A percentile compares a stretch with the other conserved stretches of the same genome.
These are phyloP conservation scores for Archaeoteleia sp. DNA, from an alignment of 2,888 invertebrate genomes.

Conservation along the genomic window DNA sequence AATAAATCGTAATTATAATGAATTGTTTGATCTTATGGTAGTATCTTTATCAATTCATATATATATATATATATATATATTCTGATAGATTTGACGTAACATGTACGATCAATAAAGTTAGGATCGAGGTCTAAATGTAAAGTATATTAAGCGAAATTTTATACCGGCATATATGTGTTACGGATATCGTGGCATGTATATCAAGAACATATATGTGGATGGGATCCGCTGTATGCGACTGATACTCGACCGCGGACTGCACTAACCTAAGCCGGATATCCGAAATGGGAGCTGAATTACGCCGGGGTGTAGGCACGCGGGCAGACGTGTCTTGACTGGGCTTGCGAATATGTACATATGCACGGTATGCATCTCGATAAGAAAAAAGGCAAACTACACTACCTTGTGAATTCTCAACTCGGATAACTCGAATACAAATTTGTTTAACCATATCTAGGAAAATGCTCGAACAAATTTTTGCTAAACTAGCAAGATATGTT, in stretches of 20 bases:
- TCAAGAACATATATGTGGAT: constrained; percentile 35
- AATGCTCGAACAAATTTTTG: too few relatives aligned
- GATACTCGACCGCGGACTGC: constrained; percentile 58
- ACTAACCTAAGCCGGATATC: constrained; percentile 64
- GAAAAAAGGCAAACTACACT: background rate
- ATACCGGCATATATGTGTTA: constrained; percentile 33
- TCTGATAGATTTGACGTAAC: too few relatives aligned
- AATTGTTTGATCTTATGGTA: too few relatives aligned
- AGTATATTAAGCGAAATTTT: constrained; percentile 55
- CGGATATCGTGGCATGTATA: constrained; percentile 42
- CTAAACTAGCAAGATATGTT: too few relatives aligned
- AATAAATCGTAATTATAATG: too few relatives aligned
- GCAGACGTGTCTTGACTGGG: constrained; percentile 13
- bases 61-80: too few relatives aligned
- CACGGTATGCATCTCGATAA: background rate
- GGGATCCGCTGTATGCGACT: constrained; percentile 29
- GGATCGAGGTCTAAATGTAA: constrained; percentile 55
- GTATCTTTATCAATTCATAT: too few relatives aligned
- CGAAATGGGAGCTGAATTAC: constrained; percentile 60
- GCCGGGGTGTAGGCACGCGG: constrained; percentile 17
- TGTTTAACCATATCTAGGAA: too few relatives aligned
- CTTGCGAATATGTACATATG: background rate
- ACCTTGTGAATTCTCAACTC: too few relatives aligned
- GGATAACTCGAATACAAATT: too few relatives aligned
- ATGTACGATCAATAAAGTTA: too few relatives aligned